Evolutionary conservation across 2,113 vertebrate genomes (phyloP).

Genomic region (Amia ocellicauda): DNA sequence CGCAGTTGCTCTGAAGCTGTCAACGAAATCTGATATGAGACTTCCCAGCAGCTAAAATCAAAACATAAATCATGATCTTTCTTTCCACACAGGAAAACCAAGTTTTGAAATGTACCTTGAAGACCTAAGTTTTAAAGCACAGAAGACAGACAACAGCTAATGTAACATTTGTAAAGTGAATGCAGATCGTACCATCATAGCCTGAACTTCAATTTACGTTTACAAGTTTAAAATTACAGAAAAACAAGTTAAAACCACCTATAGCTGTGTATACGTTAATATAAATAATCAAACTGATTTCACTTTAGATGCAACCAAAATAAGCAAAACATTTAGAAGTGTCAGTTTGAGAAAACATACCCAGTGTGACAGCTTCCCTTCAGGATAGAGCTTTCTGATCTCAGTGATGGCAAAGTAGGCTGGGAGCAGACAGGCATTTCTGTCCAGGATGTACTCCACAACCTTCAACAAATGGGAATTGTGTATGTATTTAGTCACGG

Average conservation of each 20-base stretch:
- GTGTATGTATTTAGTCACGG: too few species aligned
- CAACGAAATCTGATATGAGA: conserved; percentile 94
- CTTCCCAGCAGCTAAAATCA: conserved; percentile 82
- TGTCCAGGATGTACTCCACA: conserved; percentile 94
- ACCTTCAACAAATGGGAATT: conserved; percentile 71
- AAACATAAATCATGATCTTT: background rate
- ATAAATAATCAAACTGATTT: too few species aligned
- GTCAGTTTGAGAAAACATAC: conserved; percentile 66
- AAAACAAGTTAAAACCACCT: too few species aligned
- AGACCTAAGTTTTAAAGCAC: too few species aligned
- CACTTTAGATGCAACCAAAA: too few species aligned
- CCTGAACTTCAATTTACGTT: too few species aligned
- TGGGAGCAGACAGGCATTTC: conserved; percentile 93
- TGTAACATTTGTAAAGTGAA: background rate
- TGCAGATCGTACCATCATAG: background rate
- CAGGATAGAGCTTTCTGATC: conserved; percentile 94
- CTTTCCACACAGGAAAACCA: too few species aligned
- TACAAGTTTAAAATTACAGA: too few species aligned
- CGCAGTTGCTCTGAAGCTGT: conserved; percentile 95
- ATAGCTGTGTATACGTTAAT: too few species aligned
- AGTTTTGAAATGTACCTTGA: too few species aligned
- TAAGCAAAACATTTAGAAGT: too few species aligned
- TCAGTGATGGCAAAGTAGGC: conserved; percentile 96
- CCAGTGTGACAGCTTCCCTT: conserved; percentile 95
- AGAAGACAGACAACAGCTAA: too few species aligned